Conservation (phyloP, 64 coral and sea anemone species). For the Exaiptasia diaphana region DNA sequence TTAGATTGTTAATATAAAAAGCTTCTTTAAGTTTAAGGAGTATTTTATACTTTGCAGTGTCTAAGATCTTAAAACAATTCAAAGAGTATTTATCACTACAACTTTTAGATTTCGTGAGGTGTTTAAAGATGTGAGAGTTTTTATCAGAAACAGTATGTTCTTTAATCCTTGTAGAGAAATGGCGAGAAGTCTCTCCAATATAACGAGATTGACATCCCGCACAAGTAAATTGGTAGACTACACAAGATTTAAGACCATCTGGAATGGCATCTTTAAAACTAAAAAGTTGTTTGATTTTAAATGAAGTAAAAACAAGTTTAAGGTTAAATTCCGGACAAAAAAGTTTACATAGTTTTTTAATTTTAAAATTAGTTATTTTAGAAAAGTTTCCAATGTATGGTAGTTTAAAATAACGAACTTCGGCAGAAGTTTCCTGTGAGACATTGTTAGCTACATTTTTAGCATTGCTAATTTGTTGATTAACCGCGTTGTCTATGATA, state of each 20-base stretch:
- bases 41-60: background rate
- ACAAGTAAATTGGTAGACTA: conserved; percentile 6
- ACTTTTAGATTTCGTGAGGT: background rate
- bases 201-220: background rate
- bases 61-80: background rate
- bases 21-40: background rate
- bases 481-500: background rate
- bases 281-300: background rate
- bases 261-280: conserved; percentile 6
- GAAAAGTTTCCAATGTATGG: background rate
- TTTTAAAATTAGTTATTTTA: background rate
- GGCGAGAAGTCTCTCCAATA: background rate
- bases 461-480: background rate
- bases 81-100: background rate
- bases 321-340: background rate
- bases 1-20: background rate
- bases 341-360: background rate
- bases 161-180: background rate
- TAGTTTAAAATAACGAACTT: background rate
- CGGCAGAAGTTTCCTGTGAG: background rate
- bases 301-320: background rate
- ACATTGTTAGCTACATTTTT: background rate
- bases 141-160: conserved; percentile 2
- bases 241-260: background rate
- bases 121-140: background rate